Percentiles rank a stretch among this genome's conserved stretches.
These are phyloP conservation scores for Channa maculata DNA, from an alignment of 2,113 vertebrate genomes.

Conservation along the genomic window DNA sequence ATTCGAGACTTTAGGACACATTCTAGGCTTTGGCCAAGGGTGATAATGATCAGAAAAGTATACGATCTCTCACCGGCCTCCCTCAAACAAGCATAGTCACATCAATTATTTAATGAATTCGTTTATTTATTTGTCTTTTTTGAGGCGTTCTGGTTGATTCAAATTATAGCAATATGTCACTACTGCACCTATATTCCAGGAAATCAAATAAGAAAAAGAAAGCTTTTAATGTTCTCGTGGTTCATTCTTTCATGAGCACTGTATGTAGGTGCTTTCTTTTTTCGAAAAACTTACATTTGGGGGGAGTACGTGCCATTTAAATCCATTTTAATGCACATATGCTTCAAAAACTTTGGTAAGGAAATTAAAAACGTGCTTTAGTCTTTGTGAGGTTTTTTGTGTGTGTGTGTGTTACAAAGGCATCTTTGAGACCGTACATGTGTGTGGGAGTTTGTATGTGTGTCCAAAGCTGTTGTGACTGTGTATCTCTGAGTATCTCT, in stretches of 20 bases:
- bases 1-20: too few species aligned
- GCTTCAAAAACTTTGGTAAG: neutral
- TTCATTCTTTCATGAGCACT: neutral
- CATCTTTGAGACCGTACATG: neutral
- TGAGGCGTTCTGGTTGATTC: neutral
- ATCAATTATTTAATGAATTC: too few species aligned
- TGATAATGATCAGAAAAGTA: neutral
- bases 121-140: neutral
- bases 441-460: slow-evolving; percentile 40
- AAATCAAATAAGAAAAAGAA: neutral
- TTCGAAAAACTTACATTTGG: neutral
- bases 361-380: neutral
- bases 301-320: neutral
- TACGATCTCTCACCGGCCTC: neutral
- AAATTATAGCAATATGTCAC: neutral
- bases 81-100: too few species aligned
- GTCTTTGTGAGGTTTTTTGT: neutral
- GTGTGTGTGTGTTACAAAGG: neutral
- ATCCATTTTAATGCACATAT: neutral
- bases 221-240: neutral
- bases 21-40: neutral
- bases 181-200: neutral
- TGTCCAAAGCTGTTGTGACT: slow-evolving; percentile 37
- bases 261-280: neutral
- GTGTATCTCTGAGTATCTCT: slow-evolving; percentile 39